Evolutionary conservation across 92 coral and sea anemone species (phyloP), one percentile per base, ranked within the genome.

Genomic region (Pocillopora grandis): DNA sequence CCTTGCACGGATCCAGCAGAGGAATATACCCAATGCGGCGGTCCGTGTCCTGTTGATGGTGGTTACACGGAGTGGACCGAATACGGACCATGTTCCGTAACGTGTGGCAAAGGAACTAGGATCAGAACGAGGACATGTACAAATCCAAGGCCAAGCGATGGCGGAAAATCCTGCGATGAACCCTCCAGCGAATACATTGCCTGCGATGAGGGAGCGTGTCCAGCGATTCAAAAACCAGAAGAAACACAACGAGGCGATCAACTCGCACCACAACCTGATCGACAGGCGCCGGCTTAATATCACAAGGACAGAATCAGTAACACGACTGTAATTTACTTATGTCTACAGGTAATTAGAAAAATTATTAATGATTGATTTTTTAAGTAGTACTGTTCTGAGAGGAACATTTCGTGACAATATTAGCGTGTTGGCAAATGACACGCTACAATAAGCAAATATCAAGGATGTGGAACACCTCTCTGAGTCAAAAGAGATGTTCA

Each of bases 51-150:
- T 19, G 58, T 84, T 1, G 12, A 84, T 48, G 88, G 88, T 17
- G 82, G 82, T 15, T 84, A 37, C 55, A 10, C 88, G n/a, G 77
- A 12, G 3, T 84, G 88, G 88, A 65, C 72, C 18, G 48, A 20
- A 60, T 76, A 33, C 70, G 15, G 88, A 9, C 58, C 76, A 2
- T 84, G 88, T 10, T 76, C 88, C 14, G 71, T 66, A 35, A 57
- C 88, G 58, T 84, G 88, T 19, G 88, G 88, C 12, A 66, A 76
- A 67, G 88, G 88, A 66, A 55, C 31, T 1, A 66, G 10, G 82
- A 67, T 66, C 1, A n/a, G 88, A 20, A 76, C 88, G 15, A 33
- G 88, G 36, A 76, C 42, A n/a, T 84, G 88, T 5, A 84, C 76
- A 2, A 84, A 84, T 67, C 88, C 88, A 52, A 57, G 70, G 17